Percentiles rank a stretch among this genome's conserved stretches.
Evolutionary conservation across 2,113 vertebrate species (phyloP).

Genomic region (Neomonachus schauinslandi): DNA sequence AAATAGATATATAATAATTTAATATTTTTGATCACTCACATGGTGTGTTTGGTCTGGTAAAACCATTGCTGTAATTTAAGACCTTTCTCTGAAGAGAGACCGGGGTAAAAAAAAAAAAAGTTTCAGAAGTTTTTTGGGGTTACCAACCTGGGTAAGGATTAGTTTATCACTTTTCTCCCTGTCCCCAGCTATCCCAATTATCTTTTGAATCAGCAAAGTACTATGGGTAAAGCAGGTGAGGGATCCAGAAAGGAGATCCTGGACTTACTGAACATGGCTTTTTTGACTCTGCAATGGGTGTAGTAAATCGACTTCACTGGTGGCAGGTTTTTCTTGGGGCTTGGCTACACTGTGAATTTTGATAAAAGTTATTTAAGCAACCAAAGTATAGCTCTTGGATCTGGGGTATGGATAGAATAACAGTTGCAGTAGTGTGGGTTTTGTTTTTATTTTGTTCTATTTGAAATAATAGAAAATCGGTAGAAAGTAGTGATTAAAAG

Average conservation of each 20-base stretch:
- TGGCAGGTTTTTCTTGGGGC: background rate
- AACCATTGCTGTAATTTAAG: background rate
- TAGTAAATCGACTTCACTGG: background rate
- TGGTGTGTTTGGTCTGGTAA: background rate
- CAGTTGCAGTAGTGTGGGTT: background rate
- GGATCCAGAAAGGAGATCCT: background rate
- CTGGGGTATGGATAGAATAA: background rate
- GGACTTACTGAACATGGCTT: background rate
- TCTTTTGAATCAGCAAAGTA: background rate
- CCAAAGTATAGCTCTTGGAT: background rate
- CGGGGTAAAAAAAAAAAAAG: background rate
- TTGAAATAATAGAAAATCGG: background rate
- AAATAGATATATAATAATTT: background rate
- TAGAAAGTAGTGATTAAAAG: background rate
- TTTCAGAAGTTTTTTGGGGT: background rate
- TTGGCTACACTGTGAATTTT: background rate
- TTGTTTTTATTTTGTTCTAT: background rate
- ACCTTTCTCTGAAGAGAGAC: background rate
- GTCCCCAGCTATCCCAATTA: background rate
- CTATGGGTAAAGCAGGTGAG: background rate
- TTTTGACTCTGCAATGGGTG: background rate
- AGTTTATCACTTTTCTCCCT: background rate
- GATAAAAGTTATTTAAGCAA: background rate
- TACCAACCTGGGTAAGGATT: background rate
- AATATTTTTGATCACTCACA: background rate